These are phyloP conservation scores for Cephus runcator DNA, from an alignment of 2,888 invertebrate species.

Conservation along the genomic window DNA sequence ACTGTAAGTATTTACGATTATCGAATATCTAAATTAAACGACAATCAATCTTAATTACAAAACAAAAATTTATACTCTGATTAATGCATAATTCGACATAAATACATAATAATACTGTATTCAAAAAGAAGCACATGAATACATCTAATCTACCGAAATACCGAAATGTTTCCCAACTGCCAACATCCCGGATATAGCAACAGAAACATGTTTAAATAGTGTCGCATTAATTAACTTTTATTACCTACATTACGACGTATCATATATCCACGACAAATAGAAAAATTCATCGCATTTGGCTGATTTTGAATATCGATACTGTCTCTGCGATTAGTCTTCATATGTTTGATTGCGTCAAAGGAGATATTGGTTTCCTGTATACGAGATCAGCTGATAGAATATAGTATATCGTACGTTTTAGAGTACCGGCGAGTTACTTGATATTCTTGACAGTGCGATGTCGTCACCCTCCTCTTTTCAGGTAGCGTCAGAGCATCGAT, in stretches of 20 bases:
- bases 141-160: not conserved
- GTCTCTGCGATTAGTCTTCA: not conserved
- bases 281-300: not conserved
- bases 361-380: not conserved
- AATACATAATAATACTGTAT: not conserved
- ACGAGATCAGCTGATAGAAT: not conserved
- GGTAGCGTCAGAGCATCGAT: slow-evolving; percentile 27
- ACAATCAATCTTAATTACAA: not conserved
- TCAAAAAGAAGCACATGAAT: not conserved
- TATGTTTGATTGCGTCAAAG: not conserved
- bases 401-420: not conserved
- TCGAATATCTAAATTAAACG: not conserved
- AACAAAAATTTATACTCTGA: not conserved
- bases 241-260: not conserved
- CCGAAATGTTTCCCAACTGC: not conserved
- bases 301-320: not conserved
- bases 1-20: not conserved
- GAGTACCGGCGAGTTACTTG: not conserved
- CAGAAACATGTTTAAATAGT: not conserved
- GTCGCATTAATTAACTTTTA: not conserved
- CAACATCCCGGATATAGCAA: not conserved
- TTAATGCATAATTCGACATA: not conserved
- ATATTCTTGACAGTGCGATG: slow-evolving; percentile 10
- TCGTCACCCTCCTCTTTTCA: slow-evolving; percentile 35
- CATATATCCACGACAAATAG: not conserved